A percentile compares a stretch with the other conserved stretches of the same genome.
These are phyloP conservation scores for Eunapius fragilis DNA, from an alignment of 37 sponge, comb jelly and placozoan genomes.

Conservation along the genomic window DNA sequence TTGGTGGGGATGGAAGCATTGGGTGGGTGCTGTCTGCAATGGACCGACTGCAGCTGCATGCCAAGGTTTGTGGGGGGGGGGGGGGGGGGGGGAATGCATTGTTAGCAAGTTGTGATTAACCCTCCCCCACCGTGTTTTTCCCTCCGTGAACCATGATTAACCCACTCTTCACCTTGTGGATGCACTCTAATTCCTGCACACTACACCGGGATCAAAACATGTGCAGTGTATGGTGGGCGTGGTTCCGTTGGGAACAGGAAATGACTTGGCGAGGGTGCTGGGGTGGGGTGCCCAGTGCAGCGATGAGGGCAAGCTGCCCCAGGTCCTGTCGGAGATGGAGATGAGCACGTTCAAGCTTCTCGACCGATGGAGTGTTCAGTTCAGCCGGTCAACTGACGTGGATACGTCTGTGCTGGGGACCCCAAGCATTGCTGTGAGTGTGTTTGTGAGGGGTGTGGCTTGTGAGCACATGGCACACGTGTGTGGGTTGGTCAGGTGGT, in stretches of 20 bases:
- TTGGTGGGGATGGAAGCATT: constrained; percentile 96
- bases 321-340: constrained; percentile 79
- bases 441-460: neutral
- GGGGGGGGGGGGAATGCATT: too few relatives aligned
- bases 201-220: too few relatives aligned
- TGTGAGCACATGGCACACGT: neutral
- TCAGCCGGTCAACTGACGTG: constrained; percentile 13
- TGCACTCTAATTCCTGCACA: neutral
- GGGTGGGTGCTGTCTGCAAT: constrained; percentile 95
- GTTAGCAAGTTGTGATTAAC: neutral
- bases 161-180: neutral
- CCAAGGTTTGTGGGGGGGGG: constrained; percentile 54
- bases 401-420: neutral
- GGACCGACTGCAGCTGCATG: constrained; percentile 82
- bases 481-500: neutral
- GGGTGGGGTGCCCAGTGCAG: constrained; percentile 93
- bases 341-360: constrained; percentile 68
- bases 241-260: constrained; percentile 96
- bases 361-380: constrained; percentile 88
- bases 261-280: constrained; percentile 93
- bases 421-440: neutral
- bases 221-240: constrained; percentile 85
- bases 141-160: neutral
- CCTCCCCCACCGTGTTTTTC: neutral
- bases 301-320: constrained; percentile 84